phyloP scores from a whole-genome alignment of 2,888 invertebrate species.

The Parnassius orleans region DNA sequence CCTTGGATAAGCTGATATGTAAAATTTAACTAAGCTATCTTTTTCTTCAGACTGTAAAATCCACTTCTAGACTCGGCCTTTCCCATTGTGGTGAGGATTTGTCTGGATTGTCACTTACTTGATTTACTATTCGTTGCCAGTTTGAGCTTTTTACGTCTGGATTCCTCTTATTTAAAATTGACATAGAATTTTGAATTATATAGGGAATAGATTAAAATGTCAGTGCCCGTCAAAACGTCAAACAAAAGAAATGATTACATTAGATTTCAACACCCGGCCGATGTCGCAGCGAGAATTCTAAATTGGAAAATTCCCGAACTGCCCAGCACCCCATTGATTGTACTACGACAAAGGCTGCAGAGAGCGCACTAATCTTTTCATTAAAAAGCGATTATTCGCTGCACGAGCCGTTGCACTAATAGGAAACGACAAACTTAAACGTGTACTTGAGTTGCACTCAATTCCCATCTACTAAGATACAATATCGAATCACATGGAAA shows the following conservation, averaged over 20 bases:
- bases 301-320: slow-evolving; percentile 75
- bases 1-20: too few relatives aligned
- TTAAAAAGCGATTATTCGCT: slow-evolving; percentile 79
- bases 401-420: slow-evolving; percentile 74
- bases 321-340: slow-evolving; percentile 65
- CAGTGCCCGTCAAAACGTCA: slow-evolving; percentile 13
- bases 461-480: slow-evolving; percentile 37
- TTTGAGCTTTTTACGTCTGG: too few relatives aligned
- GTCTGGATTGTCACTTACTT: too few relatives aligned
- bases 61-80: too few relatives aligned
- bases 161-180: too few relatives aligned
- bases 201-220: not conserved
- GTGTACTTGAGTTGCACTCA: slow-evolving; percentile 33
- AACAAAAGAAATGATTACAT: slow-evolving; percentile 24
- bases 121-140: too few relatives aligned
- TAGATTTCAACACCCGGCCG: slow-evolving; percentile 6
- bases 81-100: too few relatives aligned
- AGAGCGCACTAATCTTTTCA: slow-evolving; percentile 77
- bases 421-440: slow-evolving; percentile 48
- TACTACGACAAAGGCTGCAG: slow-evolving; percentile 37
- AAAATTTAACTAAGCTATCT: too few relatives aligned
- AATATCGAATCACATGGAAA: slow-evolving; percentile 32
- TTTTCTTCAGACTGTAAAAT: too few relatives aligned
- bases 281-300: slow-evolving; percentile 51
- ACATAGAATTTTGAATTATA: too few relatives aligned